Evolutionary conservation across 1,140 invertebrate species (phyloP).

Genomic region (Brachionus rubens): DNA sequence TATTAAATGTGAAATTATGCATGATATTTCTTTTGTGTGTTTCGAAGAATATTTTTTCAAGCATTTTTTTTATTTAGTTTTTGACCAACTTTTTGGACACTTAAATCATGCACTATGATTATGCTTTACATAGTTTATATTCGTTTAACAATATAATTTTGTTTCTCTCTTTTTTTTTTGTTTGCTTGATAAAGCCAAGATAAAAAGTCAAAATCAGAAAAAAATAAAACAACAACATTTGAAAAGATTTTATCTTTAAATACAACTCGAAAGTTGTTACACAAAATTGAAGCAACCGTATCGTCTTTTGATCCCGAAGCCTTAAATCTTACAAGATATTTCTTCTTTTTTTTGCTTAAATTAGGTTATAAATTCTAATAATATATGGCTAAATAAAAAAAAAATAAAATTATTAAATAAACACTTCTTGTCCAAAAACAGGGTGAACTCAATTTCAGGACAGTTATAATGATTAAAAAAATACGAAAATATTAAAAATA

Average conservation of each 20-base stretch:
- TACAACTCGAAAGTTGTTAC: too few species aligned
- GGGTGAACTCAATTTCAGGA: constrained; percentile 42
- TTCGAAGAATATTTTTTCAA: constrained; percentile 16
- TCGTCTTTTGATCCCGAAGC: too few species aligned
- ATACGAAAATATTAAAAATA: constrained; percentile 39
- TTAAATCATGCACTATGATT: constrained; percentile 30
- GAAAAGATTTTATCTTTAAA: too few species aligned
- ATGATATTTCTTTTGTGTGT: constrained; percentile 15
- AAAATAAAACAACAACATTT: too few species aligned
- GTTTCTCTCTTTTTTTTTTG: too few species aligned
- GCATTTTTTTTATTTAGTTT: constrained; percentile 19
- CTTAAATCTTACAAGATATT: too few species aligned
- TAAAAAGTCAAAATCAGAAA: neutral
- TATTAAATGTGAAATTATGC: constrained; percentile 5
- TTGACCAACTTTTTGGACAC: constrained; percentile 24
- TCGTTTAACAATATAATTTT: neutral
- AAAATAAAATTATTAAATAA: constrained; percentile 46
- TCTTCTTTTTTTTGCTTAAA: neutral
- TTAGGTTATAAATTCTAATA: constrained; percentile 5
- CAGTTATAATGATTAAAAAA: constrained; percentile 40
- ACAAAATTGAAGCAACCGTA: too few species aligned
- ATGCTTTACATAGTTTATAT: neutral
- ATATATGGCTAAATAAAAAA: constrained; percentile 29
- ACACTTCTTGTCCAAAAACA: constrained; percentile 44
- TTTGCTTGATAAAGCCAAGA: neutral